A percentile compares a stretch with the other conserved stretches of the same genome.
These are phyloP conservation scores for Allolobophora icterica DNA, from an alignment of 2,888 invertebrate species.

Conservation along the genomic window DNA sequence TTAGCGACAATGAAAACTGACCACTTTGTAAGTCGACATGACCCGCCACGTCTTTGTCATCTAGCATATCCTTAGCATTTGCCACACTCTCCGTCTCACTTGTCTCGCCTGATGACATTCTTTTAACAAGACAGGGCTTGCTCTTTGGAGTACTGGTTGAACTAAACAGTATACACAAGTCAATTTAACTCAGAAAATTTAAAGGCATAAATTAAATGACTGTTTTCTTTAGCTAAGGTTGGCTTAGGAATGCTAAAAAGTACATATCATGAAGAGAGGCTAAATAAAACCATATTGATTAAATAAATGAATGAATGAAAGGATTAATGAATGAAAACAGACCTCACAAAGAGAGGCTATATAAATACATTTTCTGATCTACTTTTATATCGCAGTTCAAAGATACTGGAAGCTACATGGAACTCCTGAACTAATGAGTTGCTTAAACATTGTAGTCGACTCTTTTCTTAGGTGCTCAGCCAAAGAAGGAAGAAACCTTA, in stretches of 20 bases:
- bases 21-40: constrained; percentile 2
- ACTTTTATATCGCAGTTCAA: neutral
- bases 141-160: constrained; percentile 40
- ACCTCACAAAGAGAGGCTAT: neutral
- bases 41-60: constrained; percentile 23
- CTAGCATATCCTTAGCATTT: constrained; percentile 20
- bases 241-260: neutral
- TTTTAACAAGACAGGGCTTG: constrained; percentile 50
- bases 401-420: neutral
- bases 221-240: neutral
- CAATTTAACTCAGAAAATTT: neutral
- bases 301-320: neutral
- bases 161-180: neutral
- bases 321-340: neutral
- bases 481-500: neutral
- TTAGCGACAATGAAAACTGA: constrained; percentile 11
- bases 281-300: neutral
- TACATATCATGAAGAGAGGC: neutral
- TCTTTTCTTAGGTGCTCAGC: neutral
- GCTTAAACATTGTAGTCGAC: neutral
- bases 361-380: neutral
- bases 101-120: constrained; percentile 38
- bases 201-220: neutral
- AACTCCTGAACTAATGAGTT: no score
- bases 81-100: constrained; percentile 41